Evolutionary conservation across 2,888 invertebrate species (phyloP).

Genomic region (Caenorhabditis sp.): DNA sequence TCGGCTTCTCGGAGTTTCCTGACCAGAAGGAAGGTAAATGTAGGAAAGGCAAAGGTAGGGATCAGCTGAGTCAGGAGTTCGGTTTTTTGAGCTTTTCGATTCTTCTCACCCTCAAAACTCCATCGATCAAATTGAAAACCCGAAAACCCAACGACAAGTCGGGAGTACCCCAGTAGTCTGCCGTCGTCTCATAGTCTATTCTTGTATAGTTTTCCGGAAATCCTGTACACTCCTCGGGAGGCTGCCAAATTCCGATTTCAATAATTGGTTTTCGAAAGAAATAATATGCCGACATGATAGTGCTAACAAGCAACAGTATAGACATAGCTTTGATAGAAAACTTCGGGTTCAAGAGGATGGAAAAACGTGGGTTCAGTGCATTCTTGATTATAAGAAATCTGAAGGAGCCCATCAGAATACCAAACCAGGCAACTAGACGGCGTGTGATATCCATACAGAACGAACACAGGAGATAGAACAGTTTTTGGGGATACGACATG

Average conservation of each 20-base stretch:
- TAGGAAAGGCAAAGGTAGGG: background rate
- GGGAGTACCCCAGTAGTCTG: background rate
- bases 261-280: background rate
- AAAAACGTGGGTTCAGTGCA: background rate
- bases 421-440: background rate
- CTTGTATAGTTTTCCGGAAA: background rate
- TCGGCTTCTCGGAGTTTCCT: background rate
- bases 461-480: background rate
- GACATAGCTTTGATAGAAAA: background rate
- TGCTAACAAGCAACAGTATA: background rate
- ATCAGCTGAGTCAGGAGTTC: background rate
- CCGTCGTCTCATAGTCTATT: background rate
- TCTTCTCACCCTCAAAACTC: background rate
- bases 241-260: background rate
- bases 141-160: background rate
- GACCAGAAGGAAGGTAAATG: background rate
- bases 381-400: conserved; percentile 6
- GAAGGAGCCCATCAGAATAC: background rate
- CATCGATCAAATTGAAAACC: background rate
- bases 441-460: background rate
- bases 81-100: too few species aligned
- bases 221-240: background rate
- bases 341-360: background rate
- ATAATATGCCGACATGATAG: background rate
- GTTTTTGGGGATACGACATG: background rate